Evolutionary conservation across 2,888 invertebrate genomes (phyloP), one percentile per base, ranked within the genome.

Genomic region (Monochamus alternatus): DNA sequence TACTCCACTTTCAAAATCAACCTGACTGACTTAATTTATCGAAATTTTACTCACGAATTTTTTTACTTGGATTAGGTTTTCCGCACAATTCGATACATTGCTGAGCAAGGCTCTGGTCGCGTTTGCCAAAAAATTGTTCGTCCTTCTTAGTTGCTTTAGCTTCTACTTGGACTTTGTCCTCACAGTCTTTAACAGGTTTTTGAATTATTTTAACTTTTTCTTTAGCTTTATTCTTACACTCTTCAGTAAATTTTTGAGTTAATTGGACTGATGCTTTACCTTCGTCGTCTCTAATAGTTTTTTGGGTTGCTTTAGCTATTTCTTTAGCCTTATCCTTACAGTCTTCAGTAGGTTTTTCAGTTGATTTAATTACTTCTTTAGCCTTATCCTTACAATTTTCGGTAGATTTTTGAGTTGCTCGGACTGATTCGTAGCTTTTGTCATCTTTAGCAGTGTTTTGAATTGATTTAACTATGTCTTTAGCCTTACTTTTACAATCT

Each of bases 21-120:
- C 38, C 7, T 38, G 38, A 38, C 38, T 38, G 22, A 22, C 22
- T 22, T 22, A 22, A 22, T 22, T 38, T 38, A 7, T 38, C 38
- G 7, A 38, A 4, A 38, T 38, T 38, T 5, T 67, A 67, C 66
- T 67, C 14, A 67, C 66, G 52, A 59, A 44, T n/a, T 58, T 58
- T 43, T 44, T 68, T 3, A 3, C 32, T 12, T 14, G n/a, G 22
- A 14, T n/a, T 3, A 2, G 38, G 10, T 32, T 31, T 67, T 3
- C 66, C 32, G 38, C 47, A 32, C 22, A 67, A 3, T 58, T 55
- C 32, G 5, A 8, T 31, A 9, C 67, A 67, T 38, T 67, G 67
- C 55, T n/a, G 12, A 4, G 22, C n/a, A 3, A 59, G 12, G 22
- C 59, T 68, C 22, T 59, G 58, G 59, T 43, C 44, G 38, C 43